These are phyloP conservation scores for Calycopis cecrops DNA, from an alignment of 1,140 invertebrate genomes.

Conservation along the genomic window DNA sequence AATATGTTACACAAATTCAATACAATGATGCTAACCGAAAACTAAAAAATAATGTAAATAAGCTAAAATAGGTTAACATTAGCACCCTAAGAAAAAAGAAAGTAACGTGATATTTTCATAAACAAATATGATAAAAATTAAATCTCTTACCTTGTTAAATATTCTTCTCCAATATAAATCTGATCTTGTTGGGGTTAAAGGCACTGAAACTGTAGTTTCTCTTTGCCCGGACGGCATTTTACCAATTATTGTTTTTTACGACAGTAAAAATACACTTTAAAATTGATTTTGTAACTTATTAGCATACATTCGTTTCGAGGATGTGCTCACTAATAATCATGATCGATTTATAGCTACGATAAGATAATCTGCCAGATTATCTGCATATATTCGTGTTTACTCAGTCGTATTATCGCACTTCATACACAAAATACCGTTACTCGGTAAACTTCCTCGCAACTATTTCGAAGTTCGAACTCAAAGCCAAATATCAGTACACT, in stretches of 20 bases:
- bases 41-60: too few species aligned
- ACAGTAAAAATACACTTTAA: conserved; percentile 20
- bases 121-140: not conserved
- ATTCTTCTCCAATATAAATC: conserved; percentile 66
- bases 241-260: conserved; percentile 36
- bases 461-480: conserved; percentile 1
- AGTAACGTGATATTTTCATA: not conserved
- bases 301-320: conserved; percentile 23
- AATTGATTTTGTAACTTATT: conserved; percentile 7
- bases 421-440: conserved; percentile 10
- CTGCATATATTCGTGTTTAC: conserved; percentile 21
- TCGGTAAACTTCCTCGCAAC: conserved; percentile 1
- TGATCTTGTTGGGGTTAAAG: conserved; percentile 61
- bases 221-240: conserved; percentile 54
- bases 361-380: conserved; percentile 42
- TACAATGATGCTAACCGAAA: too few species aligned
- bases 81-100: too few species aligned
- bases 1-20: too few species aligned
- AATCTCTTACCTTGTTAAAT: conserved; percentile 56
- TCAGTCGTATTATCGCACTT: conserved; percentile 16
- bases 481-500: too few species aligned
- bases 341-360: conserved; percentile 48
- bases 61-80: not conserved
- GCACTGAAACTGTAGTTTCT: conserved; percentile 59
- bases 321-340: conserved; percentile 32